A percentile compares a stretch with the other conserved stretches of the same genome.
Conservation (phyloP, 2,888 invertebrate species). For the Gerris lacustris region DNA sequence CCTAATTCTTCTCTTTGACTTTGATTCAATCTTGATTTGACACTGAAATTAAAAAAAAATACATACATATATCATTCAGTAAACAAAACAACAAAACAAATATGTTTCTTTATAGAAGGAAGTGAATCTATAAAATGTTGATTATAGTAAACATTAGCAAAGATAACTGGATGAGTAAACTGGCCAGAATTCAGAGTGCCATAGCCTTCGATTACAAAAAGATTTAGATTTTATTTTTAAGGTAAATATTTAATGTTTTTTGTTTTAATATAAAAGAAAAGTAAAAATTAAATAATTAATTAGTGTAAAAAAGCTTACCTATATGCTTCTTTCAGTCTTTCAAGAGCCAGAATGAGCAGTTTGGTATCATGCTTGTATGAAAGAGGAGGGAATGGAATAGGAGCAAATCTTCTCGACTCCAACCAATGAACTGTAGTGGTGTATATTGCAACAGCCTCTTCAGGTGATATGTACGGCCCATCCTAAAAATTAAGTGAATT, state of each 20-base stretch:
- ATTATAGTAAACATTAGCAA: conserved; percentile 11
- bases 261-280: too few relatives aligned
- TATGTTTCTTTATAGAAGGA: neutral
- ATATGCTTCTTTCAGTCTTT: conserved; percentile 93
- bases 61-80: neutral
- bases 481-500: conserved; percentile 46
- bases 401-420: conserved; percentile 94
- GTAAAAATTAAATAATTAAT: too few relatives aligned
- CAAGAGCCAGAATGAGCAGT: conserved; percentile 87
- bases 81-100: neutral
- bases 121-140: conserved; percentile 12
- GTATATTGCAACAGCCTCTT: conserved; percentile 99
- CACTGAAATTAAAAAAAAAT: conserved; percentile 44
- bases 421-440: conserved; percentile 99
- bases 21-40: conserved; percentile 93
- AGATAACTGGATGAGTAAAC: neutral
- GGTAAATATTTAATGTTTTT: too few relatives aligned
- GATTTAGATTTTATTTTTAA: too few relatives aligned
- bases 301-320: conserved; percentile 36
- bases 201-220: too few relatives aligned
- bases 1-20: conserved; percentile 97
- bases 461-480: conserved; percentile 97
- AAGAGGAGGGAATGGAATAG: conserved; percentile 97
- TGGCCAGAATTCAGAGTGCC: too few relatives aligned
- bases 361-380: conserved; percentile 99